These are phyloP conservation scores for Sula dactylatra DNA, from an alignment of 2,113 vertebrate genomes.

Conservation along the genomic window DNA sequence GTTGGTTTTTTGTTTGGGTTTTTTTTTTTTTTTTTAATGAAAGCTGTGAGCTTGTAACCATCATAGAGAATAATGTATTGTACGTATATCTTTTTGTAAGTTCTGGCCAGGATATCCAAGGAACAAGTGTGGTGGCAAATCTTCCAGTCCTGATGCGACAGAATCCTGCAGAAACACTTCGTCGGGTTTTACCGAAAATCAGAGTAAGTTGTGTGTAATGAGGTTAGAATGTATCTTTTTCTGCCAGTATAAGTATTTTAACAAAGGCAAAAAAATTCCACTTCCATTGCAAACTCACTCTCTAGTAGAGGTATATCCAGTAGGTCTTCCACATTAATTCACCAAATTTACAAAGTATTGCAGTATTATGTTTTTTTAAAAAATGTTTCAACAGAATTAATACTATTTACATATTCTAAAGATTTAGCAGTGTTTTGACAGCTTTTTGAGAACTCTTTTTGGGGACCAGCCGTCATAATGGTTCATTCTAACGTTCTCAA, in stretches of 20 bases:
- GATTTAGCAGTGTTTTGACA: background rate
- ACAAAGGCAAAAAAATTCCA: background rate
- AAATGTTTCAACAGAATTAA: background rate
- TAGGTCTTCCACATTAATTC: background rate
- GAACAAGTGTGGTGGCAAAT: conserved; percentile 90
- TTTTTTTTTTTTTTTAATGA: background rate
- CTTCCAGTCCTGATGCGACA: conserved; percentile 89
- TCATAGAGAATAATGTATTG: background rate
- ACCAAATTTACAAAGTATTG: background rate
- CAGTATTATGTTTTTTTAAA: background rate
- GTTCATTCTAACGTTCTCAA: background rate
- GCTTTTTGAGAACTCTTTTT: background rate
- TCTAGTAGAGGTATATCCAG: background rate
- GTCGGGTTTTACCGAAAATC: conserved; percentile 92
- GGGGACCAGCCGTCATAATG: background rate
- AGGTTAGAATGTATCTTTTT: conserved; percentile 2
- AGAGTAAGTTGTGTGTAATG: conserved; percentile 79
- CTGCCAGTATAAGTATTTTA: background rate
- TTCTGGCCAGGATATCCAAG: conserved; percentile 91
- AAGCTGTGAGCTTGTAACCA: background rate
- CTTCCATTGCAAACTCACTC: background rate
- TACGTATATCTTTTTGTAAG: conserved; percentile 73
- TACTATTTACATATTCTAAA: background rate
- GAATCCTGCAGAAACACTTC: conserved; percentile 91
- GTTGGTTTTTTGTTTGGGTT: background rate